phyloP scores from a whole-genome alignment of 37 sponge, comb jelly and placozoan species.

The Halisarca cf. caerulea region DNA sequence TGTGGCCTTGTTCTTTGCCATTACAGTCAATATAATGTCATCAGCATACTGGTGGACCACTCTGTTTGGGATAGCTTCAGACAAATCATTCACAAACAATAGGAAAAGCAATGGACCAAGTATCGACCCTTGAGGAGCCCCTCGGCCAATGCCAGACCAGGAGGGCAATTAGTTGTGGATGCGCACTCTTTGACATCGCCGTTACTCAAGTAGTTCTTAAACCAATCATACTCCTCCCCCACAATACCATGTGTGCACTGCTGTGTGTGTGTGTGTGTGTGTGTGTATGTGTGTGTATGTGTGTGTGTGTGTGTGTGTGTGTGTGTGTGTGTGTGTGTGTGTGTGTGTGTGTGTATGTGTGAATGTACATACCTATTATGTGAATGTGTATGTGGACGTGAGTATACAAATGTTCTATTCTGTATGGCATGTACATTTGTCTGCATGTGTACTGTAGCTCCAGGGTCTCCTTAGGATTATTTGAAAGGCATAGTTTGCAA shows the following conservation, averaged over 20 bases:
- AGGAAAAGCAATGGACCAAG: constrained; percentile 42
- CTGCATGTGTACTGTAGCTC: too few species aligned
- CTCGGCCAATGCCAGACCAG: constrained; percentile 21
- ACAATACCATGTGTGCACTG: neutral
- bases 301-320: too few species aligned
- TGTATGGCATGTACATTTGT: too few species aligned
- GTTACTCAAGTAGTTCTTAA: neutral
- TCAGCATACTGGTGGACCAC: constrained; percentile 24
- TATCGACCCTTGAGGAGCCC: constrained; percentile 43
- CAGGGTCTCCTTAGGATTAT: too few species aligned
- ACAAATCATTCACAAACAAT: constrained; percentile 40
- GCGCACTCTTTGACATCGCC: constrained; percentile 5
- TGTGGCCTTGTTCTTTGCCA: neutral
- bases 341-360: too few species aligned
- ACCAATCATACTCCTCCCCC: constrained; percentile 1
- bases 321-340: too few species aligned
- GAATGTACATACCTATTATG: too few species aligned
- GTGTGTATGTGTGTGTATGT: too few species aligned
- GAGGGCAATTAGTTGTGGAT: neutral
- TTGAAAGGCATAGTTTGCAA: too few species aligned
- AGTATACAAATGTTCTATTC: too few species aligned
- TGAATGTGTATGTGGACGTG: too few species aligned
- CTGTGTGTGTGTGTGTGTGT: too few species aligned
- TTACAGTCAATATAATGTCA: neutral
- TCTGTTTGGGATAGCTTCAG: neutral